Base-by-base conservation (phyloP, 2,888 invertebrate species). In the Hylaea fasciaria region DNA sequence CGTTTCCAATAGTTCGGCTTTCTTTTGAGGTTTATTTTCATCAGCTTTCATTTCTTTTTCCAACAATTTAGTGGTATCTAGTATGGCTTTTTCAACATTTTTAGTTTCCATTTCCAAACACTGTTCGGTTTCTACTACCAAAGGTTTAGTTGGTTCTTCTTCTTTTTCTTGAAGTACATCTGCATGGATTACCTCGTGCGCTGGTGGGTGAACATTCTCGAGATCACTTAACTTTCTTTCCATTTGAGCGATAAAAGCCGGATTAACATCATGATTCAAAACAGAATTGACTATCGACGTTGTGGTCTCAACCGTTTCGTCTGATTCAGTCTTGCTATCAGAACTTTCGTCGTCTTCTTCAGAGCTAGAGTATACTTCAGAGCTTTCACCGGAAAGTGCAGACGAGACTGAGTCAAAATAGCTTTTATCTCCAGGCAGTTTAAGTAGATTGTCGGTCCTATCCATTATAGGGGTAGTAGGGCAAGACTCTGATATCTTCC, bases 211-310 rank as follows among this genome's bases (percentile, higher is more conserved):
- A 12, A 54, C 57, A 45, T 62, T 68, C 66, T 83, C 80, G 3
- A 86, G 72, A 28, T 67, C 70, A 37, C 78, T 79, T 40, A 89
- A 72, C 70, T 91, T 91, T 57, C 71, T 85, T 43, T 89, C 89
- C 82, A 88, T 86, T 66, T 86, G 82, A 8, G 82, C 81, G 53
- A 87, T 78, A 11, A 86, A 74, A 39, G 67, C 72, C 7, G 82
- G 83, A 73, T 89, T 73, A 0, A 82, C 68, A 55, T 84, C 82
- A 22, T 89, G 83, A 57, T 82, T 89, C 40, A 93, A 69, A 16
- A 94, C 93, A 35, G 93, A 92, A 70, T 93, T 91, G 4, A 94
- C 93, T 17, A 94, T 89, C 49, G 93, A 93, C 72, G 93, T 93
- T 0, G 94, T 92, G 10, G 94, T 94, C 73, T 94, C 94, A 45